Base-by-base conservation (phyloP, 2,888 invertebrate genomes). In the Cataglyphis altisquamis region DNA sequence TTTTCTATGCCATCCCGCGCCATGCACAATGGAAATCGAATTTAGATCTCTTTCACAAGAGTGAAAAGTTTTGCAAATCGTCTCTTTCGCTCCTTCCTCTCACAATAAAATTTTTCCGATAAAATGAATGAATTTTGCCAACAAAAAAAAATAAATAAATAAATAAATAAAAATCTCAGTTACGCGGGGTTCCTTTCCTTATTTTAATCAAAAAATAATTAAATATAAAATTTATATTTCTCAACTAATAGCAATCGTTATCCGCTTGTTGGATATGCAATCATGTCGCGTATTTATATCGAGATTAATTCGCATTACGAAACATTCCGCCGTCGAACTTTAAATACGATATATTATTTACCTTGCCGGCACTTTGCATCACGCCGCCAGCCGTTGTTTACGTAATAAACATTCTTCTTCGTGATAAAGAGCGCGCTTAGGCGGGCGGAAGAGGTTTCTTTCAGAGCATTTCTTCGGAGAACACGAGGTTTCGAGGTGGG, bases 351-450 rank as follows among this genome's bases (percentile, higher is more conserved):
- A n/a, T 72, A 60, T 45, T 80, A 70, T 80, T 72, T 80, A 80
- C 62, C 18, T 72, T 25, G 60, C 48, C 60, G 36, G 60, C 78
- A 60, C 60, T 70, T 80, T 72, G 72, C 78, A 62, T 60, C 72
- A 68, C 67, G 32, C 36, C 72, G 57, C 68, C 41, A 41, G 45
- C 36, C 72, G 78, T 80, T 80, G 78, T 80, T 80, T 80, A 80
- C 72, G 78, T 80, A 80, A 80, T 80, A 80, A 80, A 80, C 78
- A 80, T 80, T 80, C 72, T 80, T 80, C 78, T 72, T 72, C 78
- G 78, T 80, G 78, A 80, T 80, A 80, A 80, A 80, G 78, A 80
- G 72, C 60, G 78, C 78, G 78, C 78, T 80, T 80, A 80, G 78
- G 60, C 78, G 78, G 72, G 78, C 78, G 78, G 78, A 80, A 80